These are phyloP conservation scores for Cecropterus lyciades DNA, from an alignment of 1,140 invertebrate species.

Conservation along the genomic window DNA sequence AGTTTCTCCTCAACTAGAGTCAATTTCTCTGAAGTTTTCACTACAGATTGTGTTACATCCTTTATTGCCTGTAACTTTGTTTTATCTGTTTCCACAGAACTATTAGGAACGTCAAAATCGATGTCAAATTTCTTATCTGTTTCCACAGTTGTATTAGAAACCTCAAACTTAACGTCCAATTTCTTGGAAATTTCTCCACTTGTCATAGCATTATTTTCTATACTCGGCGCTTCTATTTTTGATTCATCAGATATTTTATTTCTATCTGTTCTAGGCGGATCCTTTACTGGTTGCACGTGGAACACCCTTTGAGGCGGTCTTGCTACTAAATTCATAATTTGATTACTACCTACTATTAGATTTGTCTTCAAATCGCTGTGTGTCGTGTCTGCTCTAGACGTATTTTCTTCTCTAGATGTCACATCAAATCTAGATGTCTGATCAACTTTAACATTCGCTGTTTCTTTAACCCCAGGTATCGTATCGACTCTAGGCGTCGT, in stretches of 20 bases:
- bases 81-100: too few relatives aligned
- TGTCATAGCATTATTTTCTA: not conserved
- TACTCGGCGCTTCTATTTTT: constrained; percentile 21
- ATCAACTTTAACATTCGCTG: too few relatives aligned
- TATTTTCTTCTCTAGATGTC: too few relatives aligned
- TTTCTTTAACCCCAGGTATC: too few relatives aligned
- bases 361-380: not conserved
- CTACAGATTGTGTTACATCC: not conserved
- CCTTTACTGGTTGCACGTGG: constrained; percentile 13
- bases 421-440: too few relatives aligned
- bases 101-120: too few relatives aligned
- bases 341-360: constrained; percentile 1
- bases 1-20: not conserved
- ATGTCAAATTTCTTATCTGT: not conserved
- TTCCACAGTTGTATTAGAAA: too few relatives aligned
- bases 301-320: constrained; percentile 6
- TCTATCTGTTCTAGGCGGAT: constrained; percentile 22
- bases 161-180: not conserved
- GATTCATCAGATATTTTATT: not conserved
- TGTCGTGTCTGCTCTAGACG: too few relatives aligned
- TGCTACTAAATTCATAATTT: not conserved
- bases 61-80: too few relatives aligned
- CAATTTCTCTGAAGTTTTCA: not conserved
- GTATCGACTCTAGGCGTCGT: too few relatives aligned
- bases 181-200: not conserved